A percentile compares a stretch with the other conserved stretches of the same genome.
Evolutionary conservation across 2,797 vertebrate genomes (phyloP).

Genomic region (Hydrophis major): DNA sequence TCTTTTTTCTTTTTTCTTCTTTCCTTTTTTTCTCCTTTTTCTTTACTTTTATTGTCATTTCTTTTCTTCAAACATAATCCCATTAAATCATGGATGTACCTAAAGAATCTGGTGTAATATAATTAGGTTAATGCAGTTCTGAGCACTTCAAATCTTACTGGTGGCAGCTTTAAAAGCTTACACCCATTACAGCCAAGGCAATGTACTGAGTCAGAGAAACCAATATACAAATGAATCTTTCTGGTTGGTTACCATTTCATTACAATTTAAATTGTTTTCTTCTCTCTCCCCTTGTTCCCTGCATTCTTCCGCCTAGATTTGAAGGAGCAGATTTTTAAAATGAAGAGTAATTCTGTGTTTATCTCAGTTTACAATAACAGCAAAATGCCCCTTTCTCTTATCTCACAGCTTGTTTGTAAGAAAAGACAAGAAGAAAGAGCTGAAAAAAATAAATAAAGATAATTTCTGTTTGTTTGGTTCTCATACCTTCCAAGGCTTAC

Average conservation of each 20-base stretch:
- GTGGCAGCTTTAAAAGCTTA: conserved; percentile 50
- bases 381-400: not conserved
- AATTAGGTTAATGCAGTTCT: not conserved
- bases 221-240: conserved; percentile 23
- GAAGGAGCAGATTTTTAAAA: not conserved
- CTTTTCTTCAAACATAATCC: not conserved
- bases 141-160: not conserved
- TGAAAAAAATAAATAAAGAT: not conserved
- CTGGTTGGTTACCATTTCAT: conserved; percentile 4
- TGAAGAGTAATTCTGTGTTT: not conserved
- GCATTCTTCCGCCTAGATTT: not conserved
- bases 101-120: not conserved
- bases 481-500: not conserved
- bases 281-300: accelerated
- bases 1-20: too few relatives aligned
- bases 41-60: not conserved
- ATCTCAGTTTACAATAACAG: not conserved
- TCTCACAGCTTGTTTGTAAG: not conserved
- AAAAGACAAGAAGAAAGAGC: not conserved
- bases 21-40: too few relatives aligned
- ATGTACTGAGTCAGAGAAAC: conserved; percentile 24
- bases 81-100: not conserved
- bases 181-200: conserved; percentile 34
- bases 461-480: not conserved
- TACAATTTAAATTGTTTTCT: not conserved